A percentile compares a stretch with the other conserved stretches of the same genome.
Conservation (phyloP, 2,113 vertebrate genomes). For the Nerophis ophidion region DNA sequence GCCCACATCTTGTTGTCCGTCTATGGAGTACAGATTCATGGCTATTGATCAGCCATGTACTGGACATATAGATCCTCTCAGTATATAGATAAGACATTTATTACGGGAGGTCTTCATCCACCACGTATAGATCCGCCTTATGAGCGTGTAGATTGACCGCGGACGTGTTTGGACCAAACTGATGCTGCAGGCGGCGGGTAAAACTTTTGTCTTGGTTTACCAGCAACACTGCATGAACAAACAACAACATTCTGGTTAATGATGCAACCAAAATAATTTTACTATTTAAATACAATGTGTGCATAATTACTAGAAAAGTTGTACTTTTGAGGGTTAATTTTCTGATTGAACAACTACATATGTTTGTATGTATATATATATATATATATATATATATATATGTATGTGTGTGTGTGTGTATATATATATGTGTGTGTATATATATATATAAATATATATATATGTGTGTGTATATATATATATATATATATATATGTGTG, state of each 20-base stretch:
- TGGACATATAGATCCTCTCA: conserved; percentile 67
- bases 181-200: conserved; percentile 1
- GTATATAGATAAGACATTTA: conserved; percentile 70
- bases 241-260: neutral
- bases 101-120: conserved; percentile 35
- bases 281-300: no score
- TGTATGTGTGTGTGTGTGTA: no score
- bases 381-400: no score
- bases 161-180: conserved; percentile 34
- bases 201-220: conserved; percentile 2
- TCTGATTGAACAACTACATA: no score
- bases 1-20: conserved; percentile 47
- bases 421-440: no score
- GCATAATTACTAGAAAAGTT: no score
- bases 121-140: conserved; percentile 45
- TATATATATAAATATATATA: no score
- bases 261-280: no score
- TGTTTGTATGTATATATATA: no score
- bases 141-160: conserved; percentile 32
- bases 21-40: conserved; percentile 55
- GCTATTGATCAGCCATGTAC: conserved; percentile 61
- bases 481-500: no score
- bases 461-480: no score
- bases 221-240: neutral
- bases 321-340: no score